Percentiles rank a stretch among this genome's conserved stretches.
phyloP scores from a whole-genome alignment of 2,888 invertebrate species.

The Cryptosula pallasiana region DNA sequence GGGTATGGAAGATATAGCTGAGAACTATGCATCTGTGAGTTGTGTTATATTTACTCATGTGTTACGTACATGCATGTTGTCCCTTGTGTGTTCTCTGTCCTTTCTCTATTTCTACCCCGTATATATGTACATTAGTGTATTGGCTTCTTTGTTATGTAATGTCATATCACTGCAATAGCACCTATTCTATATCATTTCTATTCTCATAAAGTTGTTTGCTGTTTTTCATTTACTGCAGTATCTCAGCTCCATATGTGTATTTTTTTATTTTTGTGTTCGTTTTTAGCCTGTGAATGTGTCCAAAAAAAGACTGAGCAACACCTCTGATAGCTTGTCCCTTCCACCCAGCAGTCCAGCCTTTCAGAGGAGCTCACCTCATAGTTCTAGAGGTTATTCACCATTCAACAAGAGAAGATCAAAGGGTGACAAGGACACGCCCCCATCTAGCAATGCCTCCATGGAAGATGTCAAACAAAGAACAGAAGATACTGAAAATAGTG shows the following conservation, averaged over 20 bases:
- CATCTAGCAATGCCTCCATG: constrained; percentile 17
- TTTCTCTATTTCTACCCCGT: too few species aligned
- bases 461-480: constrained; percentile 13
- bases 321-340: constrained; percentile 10
- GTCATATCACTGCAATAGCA: too few species aligned
- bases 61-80: too few species aligned
- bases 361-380: not conserved
- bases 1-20: constrained; percentile 9
- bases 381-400: constrained; percentile 17
- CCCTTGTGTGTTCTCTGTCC: too few species aligned
- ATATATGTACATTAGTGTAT: too few species aligned
- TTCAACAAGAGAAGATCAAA: not conserved
- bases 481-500: constrained; percentile 15
- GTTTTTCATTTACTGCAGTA: too few species aligned
- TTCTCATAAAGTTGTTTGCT: too few species aligned
- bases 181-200: too few species aligned
- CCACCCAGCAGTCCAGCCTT: constrained; percentile 13
- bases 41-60: not conserved
- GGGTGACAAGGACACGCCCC: not conserved
- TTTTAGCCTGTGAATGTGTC: not conserved
- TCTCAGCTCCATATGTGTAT: too few species aligned
- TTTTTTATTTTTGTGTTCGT: not conserved
- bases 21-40: constrained; percentile 12
- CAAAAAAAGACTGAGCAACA: not conserved
- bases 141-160: too few species aligned